Percentiles rank a stretch among this genome's conserved stretches.
phyloP scores from a whole-genome alignment of 1,140 invertebrate genomes.

The Aphaenogaster rudis region DNA sequence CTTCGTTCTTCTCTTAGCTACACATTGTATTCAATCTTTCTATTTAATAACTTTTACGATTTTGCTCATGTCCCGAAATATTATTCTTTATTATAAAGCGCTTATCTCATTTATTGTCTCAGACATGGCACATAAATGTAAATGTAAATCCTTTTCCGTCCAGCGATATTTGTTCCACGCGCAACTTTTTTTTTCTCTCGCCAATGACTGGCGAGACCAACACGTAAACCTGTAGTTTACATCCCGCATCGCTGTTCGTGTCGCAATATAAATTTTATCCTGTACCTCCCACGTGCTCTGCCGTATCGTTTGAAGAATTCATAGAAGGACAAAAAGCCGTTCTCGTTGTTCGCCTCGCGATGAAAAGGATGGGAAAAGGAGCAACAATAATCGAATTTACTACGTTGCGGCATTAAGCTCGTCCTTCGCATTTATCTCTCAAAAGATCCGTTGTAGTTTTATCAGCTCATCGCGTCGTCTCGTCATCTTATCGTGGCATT shows the following conservation, averaged over 20 bases:
- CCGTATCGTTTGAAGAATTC: slow-evolving; percentile 29
- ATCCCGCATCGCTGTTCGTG: slow-evolving; percentile 3
- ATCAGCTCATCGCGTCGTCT: background rate
- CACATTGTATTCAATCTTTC: background rate
- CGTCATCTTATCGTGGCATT: background rate
- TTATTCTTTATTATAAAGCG: background rate
- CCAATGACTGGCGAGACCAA: background rate
- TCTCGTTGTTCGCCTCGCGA: background rate
- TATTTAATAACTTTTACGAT: background rate
- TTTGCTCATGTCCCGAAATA: background rate
- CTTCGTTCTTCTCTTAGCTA: background rate
- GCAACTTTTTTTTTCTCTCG: background rate
- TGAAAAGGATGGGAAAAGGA: background rate
- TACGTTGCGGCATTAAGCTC: slow-evolving; percentile 23
- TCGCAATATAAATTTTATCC: slow-evolving; percentile 43
- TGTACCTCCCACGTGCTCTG: slow-evolving; percentile 5
- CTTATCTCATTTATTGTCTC: background rate
- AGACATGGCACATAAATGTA: background rate
- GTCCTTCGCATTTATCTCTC: background rate
- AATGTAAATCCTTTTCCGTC: background rate
- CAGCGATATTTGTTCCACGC: background rate
- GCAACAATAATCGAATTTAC: slow-evolving; percentile 43
- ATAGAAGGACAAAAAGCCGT: slow-evolving; percentile 19
- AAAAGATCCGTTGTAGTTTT: slow-evolving; percentile 20
- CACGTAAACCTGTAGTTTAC: slow-evolving; percentile 43